Conservation (phyloP, 2,113 vertebrate species). For the Sander vitreus region DNA sequence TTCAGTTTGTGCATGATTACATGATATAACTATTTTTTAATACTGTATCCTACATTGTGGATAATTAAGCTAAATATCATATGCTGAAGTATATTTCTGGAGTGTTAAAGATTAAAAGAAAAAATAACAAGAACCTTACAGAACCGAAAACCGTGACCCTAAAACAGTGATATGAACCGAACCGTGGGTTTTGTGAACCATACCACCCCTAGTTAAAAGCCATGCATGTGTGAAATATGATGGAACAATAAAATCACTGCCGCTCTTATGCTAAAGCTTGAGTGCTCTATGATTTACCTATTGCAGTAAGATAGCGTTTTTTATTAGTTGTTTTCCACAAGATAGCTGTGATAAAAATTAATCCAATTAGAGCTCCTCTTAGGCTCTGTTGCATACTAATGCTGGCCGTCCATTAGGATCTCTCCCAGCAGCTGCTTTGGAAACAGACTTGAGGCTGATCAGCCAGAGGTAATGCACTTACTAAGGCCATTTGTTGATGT, state of each 20-base stretch:
- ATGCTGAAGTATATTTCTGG: too few relatives aligned
- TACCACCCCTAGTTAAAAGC: neutral
- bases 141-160: too few relatives aligned
- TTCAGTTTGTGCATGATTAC: too few relatives aligned
- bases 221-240: conserved; percentile 33
- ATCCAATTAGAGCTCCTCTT: conserved; percentile 72
- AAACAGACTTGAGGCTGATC: conserved; percentile 63
- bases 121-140: too few relatives aligned
- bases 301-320: conserved; percentile 49
- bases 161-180: too few relatives aligned
- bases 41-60: too few relatives aligned
- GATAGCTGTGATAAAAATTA: conserved; percentile 71
- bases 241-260: conserved; percentile 21
- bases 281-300: conserved; percentile 58
- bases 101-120: too few relatives aligned
- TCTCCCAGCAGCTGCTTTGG: conserved; percentile 56
- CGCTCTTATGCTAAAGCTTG: conserved; percentile 25
- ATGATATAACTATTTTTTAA: too few relatives aligned
- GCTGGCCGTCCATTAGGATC: conserved; percentile 56
- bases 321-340: conserved; percentile 62
- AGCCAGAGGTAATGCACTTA: conserved; percentile 52
- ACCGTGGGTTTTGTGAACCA: too few relatives aligned
- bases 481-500: conserved; percentile 56
- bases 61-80: too few relatives aligned
- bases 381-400: conserved; percentile 74